Conservation (phyloP, 2,113 vertebrate species). For the Galbula dea region DNA sequence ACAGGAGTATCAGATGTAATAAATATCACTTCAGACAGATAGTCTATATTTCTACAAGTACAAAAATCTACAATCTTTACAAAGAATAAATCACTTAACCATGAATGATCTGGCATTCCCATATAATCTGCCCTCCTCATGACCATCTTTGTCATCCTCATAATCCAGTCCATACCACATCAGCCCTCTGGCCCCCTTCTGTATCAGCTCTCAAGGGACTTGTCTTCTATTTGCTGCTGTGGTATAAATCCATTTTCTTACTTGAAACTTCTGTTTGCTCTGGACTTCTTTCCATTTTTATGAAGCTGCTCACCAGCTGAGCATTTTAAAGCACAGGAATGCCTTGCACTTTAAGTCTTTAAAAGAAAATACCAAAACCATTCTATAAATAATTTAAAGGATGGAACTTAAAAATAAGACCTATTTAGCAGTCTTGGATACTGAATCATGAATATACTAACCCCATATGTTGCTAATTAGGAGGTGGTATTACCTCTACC, state of each 20-base stretch:
- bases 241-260: neutral
- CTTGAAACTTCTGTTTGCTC: neutral
- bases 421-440: neutral
- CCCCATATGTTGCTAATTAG: neutral
- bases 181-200: neutral
- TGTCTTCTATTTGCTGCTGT: neutral
- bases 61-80: neutral
- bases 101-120: neutral
- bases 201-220: neutral
- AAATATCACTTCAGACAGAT: neutral
- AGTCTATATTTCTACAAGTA: neutral
- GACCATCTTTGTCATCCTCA: neutral
- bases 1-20: neutral
- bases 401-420: neutral
- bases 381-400: neutral
- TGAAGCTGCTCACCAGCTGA: neutral
- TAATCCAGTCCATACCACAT: accelerated
- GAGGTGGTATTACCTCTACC: neutral
- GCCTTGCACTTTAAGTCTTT: neutral
- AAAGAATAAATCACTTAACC: neutral
- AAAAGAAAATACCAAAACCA: neutral
- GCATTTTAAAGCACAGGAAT: neutral
- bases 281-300: neutral
- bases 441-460: neutral
- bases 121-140: neutral